These are phyloP conservation scores for Mellilla xanthometata DNA, from an alignment of 2,888 invertebrate genomes.

Conservation along the genomic window DNA sequence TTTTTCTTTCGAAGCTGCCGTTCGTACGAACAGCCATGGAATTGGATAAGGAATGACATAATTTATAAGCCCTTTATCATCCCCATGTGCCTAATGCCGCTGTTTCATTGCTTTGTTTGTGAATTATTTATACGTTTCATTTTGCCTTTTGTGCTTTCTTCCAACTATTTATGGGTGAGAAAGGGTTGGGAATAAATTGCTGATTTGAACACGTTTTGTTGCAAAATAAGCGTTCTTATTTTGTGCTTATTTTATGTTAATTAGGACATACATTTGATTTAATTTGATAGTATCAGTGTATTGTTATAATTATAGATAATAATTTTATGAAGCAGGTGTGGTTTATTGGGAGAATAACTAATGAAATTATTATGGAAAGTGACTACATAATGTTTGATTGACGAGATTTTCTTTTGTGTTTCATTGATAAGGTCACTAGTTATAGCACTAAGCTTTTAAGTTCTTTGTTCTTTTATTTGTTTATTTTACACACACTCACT, in stretches of 20 bases:
- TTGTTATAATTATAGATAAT: too few relatives aligned
- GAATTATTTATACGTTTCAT: slow-evolving; percentile 29
- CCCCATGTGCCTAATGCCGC: slow-evolving; percentile 38
- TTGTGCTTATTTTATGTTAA: background rate
- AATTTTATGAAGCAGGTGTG: too few relatives aligned
- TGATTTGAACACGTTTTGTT: slow-evolving; percentile 4
- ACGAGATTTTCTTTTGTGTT: too few relatives aligned
- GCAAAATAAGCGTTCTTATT: background rate
- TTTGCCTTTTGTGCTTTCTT: slow-evolving; percentile 20
- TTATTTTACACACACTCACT: too few relatives aligned
- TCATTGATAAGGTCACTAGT: too few relatives aligned
- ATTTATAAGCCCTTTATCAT: slow-evolving; percentile 49
- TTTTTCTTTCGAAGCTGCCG: slow-evolving; percentile 32
- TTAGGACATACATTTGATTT: background rate
- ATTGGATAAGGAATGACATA: slow-evolving; percentile 37
- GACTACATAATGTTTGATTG: too few relatives aligned
- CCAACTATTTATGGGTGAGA: slow-evolving; percentile 15
- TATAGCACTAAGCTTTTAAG: too few relatives aligned
- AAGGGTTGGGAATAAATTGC: slow-evolving; percentile 7
- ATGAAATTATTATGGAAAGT: too few relatives aligned
- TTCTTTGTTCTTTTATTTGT: too few relatives aligned
- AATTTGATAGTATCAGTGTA: too few relatives aligned
- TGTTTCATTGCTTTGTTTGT: slow-evolving; percentile 31
- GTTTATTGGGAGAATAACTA: too few relatives aligned
- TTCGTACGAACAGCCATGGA: slow-evolving; percentile 29